Evolutionary conservation across 2,797 vertebrate genomes (phyloP), one percentile per base, ranked within the genome.

Genomic region (Siniperca undulata): DNA sequence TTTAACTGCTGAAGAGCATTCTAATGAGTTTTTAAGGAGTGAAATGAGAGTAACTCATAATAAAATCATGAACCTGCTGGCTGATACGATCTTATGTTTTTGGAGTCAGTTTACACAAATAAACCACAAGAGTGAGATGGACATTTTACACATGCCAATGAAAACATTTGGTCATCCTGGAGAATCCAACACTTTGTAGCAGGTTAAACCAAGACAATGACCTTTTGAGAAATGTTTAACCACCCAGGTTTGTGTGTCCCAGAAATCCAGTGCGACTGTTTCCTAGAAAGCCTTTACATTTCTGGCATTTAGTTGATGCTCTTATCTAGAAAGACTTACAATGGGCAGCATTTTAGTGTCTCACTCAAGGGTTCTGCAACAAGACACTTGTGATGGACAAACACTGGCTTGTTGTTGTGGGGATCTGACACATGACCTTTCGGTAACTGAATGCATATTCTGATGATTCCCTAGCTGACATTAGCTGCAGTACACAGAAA

Each of bases 21-120:
- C 16, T 84, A 85, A 86, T 88, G 69, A 58, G 42, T 64, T 86
- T 86, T 83, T 48, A n/a, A n/a, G 40, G 40, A 72, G 17, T 56
- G 42, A 67, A 82, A 84, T 61, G 40, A 78, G 52, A 81, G 62
- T 10, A 38, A 75, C 36, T 82, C 65, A 30, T 84, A 83, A 86
- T 89, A 50, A 86, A 90, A 88, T 89, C 53, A 77, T 56, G 50
- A 83, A 67, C 24, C 69, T 1, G 14, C 61, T 30, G 59, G 53
- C 36, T 65, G 70, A 30, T 30, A 30, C 30, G 30, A 30, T 40
- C 56, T 66, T n/a, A 74, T 10, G 9, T 3, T 80, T 74, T 50
- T 30, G 30, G 16, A 30, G 58, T 50, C n/a, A 70, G 24, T 77
- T 84, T 42, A 53, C n/a, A 52, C 69, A 62, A 73, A 88, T 77